These are phyloP conservation scores for Plagiodera versicolora DNA, from an alignment of 2,888 invertebrate genomes.

Conservation along the genomic window DNA sequence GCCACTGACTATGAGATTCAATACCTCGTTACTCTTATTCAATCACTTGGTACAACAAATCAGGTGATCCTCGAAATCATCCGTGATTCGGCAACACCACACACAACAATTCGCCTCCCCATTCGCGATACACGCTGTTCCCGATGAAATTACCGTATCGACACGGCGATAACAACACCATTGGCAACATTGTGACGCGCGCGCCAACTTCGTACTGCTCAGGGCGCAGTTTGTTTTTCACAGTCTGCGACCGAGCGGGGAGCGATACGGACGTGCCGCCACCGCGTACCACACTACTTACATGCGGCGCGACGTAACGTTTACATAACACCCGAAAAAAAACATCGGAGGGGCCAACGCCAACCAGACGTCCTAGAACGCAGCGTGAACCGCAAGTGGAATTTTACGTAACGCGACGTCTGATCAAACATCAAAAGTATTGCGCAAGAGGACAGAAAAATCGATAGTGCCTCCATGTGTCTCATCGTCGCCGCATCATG, in stretches of 20 bases:
- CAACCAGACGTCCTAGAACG: slow-evolving; percentile 3
- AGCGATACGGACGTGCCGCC: slow-evolving; percentile 1
- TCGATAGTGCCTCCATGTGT: neutral
- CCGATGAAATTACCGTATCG: too few species aligned
- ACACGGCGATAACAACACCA: neutral
- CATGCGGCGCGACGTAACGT: slow-evolving; percentile 35
- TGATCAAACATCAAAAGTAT: slow-evolving; percentile 6
- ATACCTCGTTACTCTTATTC: too few species aligned
- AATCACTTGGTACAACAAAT: too few species aligned
- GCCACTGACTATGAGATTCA: too few species aligned
- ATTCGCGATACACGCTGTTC: too few species aligned
- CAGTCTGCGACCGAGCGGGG: slow-evolving; percentile 15
- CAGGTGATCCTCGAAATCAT: too few species aligned
- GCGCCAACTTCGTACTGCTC: neutral
- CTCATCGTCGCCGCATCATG: slow-evolving; percentile 27
- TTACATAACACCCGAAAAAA: slow-evolving; percentile 32
- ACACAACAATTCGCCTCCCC: too few species aligned
- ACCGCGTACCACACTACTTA: slow-evolving; percentile 16
- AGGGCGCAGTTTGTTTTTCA: slow-evolving; percentile 9
- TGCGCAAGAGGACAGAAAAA: slow-evolving; percentile 21
- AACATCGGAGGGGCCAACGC: slow-evolving; percentile 20
- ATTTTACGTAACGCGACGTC: slow-evolving; percentile 5
- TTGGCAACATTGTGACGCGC: neutral
- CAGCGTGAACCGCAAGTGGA: neutral
- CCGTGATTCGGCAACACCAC: too few species aligned